These are phyloP conservation scores for Shinisaurus crocodilurus DNA, from an alignment of 2,113 vertebrate species.

Conservation along the genomic window DNA sequence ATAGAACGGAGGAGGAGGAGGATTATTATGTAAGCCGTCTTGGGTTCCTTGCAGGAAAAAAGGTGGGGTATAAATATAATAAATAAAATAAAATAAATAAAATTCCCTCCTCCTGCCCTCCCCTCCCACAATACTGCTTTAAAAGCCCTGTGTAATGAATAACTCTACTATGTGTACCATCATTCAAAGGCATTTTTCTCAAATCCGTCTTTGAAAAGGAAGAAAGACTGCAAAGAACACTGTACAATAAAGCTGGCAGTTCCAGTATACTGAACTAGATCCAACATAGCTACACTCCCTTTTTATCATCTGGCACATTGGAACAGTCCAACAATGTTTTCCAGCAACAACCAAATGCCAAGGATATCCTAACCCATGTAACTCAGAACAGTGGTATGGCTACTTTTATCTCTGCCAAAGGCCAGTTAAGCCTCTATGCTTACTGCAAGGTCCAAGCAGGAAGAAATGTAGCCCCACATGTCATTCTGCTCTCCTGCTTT, in stretches of 20 bases:
- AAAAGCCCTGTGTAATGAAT: background rate
- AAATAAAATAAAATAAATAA: too few species aligned
- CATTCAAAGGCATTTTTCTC: constrained; percentile 5
- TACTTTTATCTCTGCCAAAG: background rate
- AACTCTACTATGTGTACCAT: background rate
- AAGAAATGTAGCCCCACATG: too few species aligned
- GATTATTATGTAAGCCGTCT: too few species aligned
- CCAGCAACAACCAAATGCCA: background rate
- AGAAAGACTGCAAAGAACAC: background rate
- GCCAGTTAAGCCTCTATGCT: background rate
- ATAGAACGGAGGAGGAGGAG: too few species aligned
- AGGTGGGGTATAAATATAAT: too few species aligned
- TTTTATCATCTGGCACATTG: background rate
- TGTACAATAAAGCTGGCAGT: background rate
- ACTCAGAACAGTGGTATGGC: background rate
- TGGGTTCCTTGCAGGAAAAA: too few species aligned
- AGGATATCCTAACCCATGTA: background rate
- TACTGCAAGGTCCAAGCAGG: background rate
- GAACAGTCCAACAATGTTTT: background rate
- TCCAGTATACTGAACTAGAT: background rate
- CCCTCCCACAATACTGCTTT: background rate
- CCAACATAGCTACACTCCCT: background rate
- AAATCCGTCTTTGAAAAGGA: background rate
- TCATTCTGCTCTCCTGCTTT: background rate
- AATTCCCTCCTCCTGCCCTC: background rate